Percentiles rank a stretch among this genome's conserved stretches.
These are phyloP conservation scores for Ceratina australensis DNA, from an alignment of 1,140 invertebrate genomes.

Conservation along the genomic window DNA sequence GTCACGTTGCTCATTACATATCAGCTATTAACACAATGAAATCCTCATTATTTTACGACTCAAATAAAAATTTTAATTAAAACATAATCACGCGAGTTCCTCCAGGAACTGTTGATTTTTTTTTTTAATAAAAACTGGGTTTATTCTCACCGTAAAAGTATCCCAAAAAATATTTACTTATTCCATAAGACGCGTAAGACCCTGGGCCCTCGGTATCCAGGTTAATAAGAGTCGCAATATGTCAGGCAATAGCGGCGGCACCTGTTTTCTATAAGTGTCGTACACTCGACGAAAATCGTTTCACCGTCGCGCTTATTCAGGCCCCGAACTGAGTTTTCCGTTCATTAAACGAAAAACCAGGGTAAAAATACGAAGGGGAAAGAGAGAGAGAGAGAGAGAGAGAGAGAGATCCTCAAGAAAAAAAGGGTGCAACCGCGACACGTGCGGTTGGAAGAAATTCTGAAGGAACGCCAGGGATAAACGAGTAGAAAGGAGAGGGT, in stretches of 20 bases:
- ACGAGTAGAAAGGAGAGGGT: not conserved
- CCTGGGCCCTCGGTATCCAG: not conserved
- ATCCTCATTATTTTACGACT: no score
- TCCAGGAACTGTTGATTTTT: constrained; percentile 17
- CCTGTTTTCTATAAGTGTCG: constrained; percentile 40
- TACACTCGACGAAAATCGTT: not conserved
- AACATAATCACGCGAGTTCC: not conserved
- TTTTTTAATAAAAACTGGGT: constrained; percentile 22
- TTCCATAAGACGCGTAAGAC: not conserved
- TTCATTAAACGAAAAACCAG: constrained; percentile 15
- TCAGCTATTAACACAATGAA: no score
- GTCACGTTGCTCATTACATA: no score
- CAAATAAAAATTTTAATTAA: not conserved
- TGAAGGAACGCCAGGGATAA: not conserved
- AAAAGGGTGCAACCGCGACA: not conserved
- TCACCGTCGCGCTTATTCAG: not conserved
- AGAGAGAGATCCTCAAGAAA: not conserved
- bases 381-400: not conserved
- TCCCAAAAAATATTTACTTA: not conserved
- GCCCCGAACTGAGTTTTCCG: constrained; percentile 18
- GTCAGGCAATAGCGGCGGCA: constrained; percentile 39
- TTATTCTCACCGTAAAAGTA: not conserved
- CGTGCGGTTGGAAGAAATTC: constrained; percentile 1
- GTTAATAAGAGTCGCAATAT: constrained; percentile 36
- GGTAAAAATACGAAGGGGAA: not conserved